Percentiles rank a stretch among this genome's conserved stretches.
Evolutionary conservation across 2,113 vertebrate genomes (phyloP).

Genomic region (Laticauda colubrina): DNA sequence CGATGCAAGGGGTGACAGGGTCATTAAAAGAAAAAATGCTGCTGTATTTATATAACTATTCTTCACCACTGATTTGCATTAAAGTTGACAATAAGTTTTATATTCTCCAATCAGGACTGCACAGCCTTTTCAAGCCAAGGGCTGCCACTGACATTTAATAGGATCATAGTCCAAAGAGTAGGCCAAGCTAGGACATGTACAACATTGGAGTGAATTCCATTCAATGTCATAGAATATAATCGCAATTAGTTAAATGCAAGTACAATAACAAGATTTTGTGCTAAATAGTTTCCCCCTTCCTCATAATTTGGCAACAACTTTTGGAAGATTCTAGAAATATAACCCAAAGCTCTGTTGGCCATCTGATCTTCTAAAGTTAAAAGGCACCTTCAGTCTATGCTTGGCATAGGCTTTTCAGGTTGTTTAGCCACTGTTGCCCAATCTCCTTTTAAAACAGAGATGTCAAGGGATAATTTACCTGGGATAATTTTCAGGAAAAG

Average conservation of each 20-base stretch:
- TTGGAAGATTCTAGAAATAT: not conserved
- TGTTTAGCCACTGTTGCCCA: not conserved
- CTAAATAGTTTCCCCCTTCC: not conserved
- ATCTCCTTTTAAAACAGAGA: not conserved
- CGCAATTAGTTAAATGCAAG: not conserved
- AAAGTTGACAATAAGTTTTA: not conserved
- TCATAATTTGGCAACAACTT: not conserved
- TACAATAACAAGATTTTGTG: not conserved
- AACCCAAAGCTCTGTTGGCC: not conserved
- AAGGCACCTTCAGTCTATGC: not conserved
- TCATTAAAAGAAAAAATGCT: not conserved
- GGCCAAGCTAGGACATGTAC: not conserved
- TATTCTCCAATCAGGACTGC: not conserved
- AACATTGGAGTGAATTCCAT: not conserved
- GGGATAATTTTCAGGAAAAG: not conserved
- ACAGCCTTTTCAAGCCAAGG: not conserved
- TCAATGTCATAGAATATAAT: not conserved
- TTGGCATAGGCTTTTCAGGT: not conserved
- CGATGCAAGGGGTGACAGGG: no score
- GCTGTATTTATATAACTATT: not conserved
- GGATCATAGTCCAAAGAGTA: not conserved
- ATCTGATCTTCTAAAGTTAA: not conserved
- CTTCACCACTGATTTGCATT: not conserved
- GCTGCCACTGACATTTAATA: not conserved
- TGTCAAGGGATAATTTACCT: not conserved